Evolutionary conservation across 2,113 vertebrate species (phyloP), one percentile per base, ranked within the genome.

Genomic region (Lepisosteus osseus): DNA sequence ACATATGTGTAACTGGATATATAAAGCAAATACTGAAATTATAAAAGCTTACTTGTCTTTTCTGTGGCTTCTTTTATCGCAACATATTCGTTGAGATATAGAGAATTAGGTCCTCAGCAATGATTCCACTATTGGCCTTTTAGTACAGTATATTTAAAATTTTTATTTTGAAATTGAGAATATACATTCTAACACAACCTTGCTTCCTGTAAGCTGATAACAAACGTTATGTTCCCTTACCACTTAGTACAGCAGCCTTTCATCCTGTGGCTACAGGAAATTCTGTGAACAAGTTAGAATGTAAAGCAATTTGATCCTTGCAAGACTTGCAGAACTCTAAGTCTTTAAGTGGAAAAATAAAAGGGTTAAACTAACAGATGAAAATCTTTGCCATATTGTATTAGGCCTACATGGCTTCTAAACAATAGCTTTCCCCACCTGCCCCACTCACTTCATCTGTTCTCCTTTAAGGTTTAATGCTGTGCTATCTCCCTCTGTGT

Each of bases 341-440:
- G 57, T 29, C 29, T 29, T 29, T 29, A 29, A 73, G 13, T 61
- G 65, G 56, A 61, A 29, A 45, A 67, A 73, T 56, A 43, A 54
- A 45, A 45, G 9, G 9, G 29, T 29, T 29, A 51, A 51, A 51
- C 5, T 6, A 65, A 13, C 44, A 71, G 43, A 63, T 63, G 44
- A 71, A 72, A 56, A 41, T 54, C 70, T 51, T 72, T 72, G 62
- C 7, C 70, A 72, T 40, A 11, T 41, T 56, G 5, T 61, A 7
- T 61, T 51, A 40, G 17, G 56, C 17, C 15, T 11, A 7, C n/a
- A 15, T 55, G 0, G 12, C 63, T 40, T 40, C 59, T 62, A 11
- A 71, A 13, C 9, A 51, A 17, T 1, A 7, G n/a, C 59, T n/a
- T n/a, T 40, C 63, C 42, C n/a, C 42, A 64, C 44, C 55, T 43